Conservation (phyloP, 2,797 vertebrate genomes). For the Chaetodon trifasciatus region DNA sequence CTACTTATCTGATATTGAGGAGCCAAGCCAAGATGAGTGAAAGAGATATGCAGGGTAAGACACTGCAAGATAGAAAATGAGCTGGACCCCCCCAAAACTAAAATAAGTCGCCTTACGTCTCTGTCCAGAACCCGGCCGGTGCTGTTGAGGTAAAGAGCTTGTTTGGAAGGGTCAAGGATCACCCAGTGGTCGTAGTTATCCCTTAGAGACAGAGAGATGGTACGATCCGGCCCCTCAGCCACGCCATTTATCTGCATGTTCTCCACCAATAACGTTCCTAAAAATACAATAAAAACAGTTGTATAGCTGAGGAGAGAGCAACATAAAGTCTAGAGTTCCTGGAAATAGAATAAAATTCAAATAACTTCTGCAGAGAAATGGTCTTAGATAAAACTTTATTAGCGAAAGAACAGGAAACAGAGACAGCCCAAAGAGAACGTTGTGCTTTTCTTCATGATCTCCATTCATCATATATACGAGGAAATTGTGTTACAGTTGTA, state of each 20-base stretch:
- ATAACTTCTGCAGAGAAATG: background rate
- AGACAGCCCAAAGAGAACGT: background rate
- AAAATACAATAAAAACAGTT: slow-evolving; percentile 1
- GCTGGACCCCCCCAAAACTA: background rate
- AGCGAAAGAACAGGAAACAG: slow-evolving; percentile 17
- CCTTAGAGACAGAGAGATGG: slow-evolving; percentile 91
- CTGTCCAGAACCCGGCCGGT: slow-evolving; percentile 92
- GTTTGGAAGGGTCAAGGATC: slow-evolving; percentile 90
- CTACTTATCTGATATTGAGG: background rate
- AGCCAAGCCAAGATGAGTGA: background rate
- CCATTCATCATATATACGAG: slow-evolving; percentile 20
- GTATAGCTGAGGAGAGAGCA: background rate
- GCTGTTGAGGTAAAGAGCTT: slow-evolving; percentile 93
- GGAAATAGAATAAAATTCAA: slow-evolving; percentile 7
- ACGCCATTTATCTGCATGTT: slow-evolving; percentile 95
- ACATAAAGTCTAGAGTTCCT: background rate
- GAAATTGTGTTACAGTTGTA: slow-evolving; percentile 27
- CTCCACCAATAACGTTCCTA: slow-evolving; percentile 93
- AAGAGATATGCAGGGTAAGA: background rate
- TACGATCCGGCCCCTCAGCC: slow-evolving; percentile 88
- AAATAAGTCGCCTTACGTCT: slow-evolving; percentile 85
- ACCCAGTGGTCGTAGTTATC: slow-evolving; percentile 94
- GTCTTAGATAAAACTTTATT: background rate
- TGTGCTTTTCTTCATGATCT: slow-evolving; percentile 14
- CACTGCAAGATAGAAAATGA: background rate